Evolutionary conservation across 2,888 invertebrate species (phyloP).

Genomic region (Agrochola macilenta): DNA sequence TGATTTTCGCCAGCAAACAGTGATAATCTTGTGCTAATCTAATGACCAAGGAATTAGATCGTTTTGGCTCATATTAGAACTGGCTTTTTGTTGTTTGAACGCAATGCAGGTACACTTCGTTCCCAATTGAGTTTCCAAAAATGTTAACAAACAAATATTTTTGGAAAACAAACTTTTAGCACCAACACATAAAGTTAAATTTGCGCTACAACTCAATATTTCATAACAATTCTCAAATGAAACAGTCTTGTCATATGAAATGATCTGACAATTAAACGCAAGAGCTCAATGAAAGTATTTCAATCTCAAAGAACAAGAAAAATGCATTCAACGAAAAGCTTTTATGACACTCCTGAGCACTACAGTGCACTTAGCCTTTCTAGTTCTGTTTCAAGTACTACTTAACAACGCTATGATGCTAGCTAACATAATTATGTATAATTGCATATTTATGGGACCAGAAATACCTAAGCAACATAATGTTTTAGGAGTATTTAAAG

Average conservation of each 20-base stretch:
- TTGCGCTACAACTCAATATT: neutral
- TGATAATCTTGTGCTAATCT: neutral
- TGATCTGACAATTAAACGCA: neutral
- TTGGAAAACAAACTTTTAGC: neutral
- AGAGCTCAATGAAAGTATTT: neutral
- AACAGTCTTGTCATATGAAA: neutral
- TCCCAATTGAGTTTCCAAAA: neutral
- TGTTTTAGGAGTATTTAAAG: neutral
- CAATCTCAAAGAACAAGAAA: constrained; percentile 19
- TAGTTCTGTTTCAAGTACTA: neutral
- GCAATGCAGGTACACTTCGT: neutral
- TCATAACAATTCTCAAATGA: neutral
- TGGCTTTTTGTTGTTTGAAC: neutral
- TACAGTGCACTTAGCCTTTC: neutral
- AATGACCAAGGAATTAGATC: too few species aligned
- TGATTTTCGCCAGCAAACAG: neutral
- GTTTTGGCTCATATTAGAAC: neutral
- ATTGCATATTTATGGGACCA: neutral
- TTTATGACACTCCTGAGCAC: constrained; percentile 8
- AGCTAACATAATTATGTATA: neutral
- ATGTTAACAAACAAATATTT: too few species aligned
- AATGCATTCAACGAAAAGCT: constrained; percentile 25
- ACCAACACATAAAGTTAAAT: neutral
- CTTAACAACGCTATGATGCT: neutral
- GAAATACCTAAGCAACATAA: neutral